phyloP scores from a whole-genome alignment of 2,888 invertebrate genomes.

The Andrena flavipes region DNA sequence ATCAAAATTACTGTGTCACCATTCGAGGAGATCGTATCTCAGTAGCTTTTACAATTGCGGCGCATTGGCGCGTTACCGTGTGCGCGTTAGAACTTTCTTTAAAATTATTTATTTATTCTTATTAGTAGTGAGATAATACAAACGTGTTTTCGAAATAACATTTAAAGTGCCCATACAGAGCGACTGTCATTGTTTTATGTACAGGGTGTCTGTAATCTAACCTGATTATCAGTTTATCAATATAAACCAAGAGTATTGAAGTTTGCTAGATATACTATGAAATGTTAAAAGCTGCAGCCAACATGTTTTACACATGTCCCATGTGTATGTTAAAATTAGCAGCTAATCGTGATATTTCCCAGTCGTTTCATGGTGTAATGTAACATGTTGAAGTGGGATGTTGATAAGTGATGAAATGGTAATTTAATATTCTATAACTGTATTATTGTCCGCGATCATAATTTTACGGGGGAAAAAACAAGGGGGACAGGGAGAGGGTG shows the following conservation, averaged over 20 bases:
- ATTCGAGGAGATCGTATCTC: constrained; percentile 27
- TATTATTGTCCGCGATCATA: constrained; percentile 52
- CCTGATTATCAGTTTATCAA: constrained; percentile 60
- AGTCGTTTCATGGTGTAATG: constrained; percentile 38
- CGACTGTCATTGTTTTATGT: constrained; percentile 54
- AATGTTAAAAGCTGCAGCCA: constrained; percentile 46
- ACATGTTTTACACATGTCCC: constrained; percentile 52
- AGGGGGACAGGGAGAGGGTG: constrained; percentile 49
- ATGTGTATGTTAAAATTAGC: constrained; percentile 60
- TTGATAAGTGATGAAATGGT: constrained; percentile 46
- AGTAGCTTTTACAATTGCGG: constrained; percentile 29
- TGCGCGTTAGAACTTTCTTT: constrained; percentile 34
- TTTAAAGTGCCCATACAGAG: constrained; percentile 63
- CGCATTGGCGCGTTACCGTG: neutral
- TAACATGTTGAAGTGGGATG: constrained; percentile 43
- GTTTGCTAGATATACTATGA: constrained; percentile 47
- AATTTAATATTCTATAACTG: constrained; percentile 61
- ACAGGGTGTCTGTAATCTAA: constrained; percentile 64
- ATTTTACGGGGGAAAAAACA: constrained; percentile 27
- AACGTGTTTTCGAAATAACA: constrained; percentile 63
- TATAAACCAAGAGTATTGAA: constrained; percentile 52
- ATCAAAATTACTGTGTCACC: constrained; percentile 31
- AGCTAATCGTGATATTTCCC: constrained; percentile 51
- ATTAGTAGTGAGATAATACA: constrained; percentile 51
- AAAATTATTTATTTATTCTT: constrained; percentile 63